phyloP scores from a whole-genome alignment of 1,140 invertebrate species.

The Lineus longissimus region DNA sequence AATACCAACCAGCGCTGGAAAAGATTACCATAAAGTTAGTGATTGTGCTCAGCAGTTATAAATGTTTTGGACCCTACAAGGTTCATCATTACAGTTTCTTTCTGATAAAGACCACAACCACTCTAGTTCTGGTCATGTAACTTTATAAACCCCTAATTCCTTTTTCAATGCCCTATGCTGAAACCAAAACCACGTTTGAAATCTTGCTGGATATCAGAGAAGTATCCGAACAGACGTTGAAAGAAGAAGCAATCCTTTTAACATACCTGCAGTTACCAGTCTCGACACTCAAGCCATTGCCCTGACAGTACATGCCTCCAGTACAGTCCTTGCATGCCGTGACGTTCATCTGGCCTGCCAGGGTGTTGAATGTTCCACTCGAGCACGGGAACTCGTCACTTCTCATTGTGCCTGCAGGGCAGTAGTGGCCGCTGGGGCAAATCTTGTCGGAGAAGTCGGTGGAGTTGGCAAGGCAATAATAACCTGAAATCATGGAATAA shows the following conservation, averaged over 20 bases:
- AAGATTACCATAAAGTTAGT: slow-evolving; percentile 3
- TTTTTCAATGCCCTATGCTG: too few species aligned
- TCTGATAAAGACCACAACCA: too few species aligned
- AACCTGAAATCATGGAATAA: slow-evolving; percentile 27
- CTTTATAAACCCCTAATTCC: too few species aligned
- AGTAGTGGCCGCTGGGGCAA: slow-evolving; percentile 45
- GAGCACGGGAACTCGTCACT: slow-evolving; percentile 31
- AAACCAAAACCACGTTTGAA: too few species aligned
- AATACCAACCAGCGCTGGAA: slow-evolving; percentile 42
- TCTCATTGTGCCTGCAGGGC: slow-evolving; percentile 33
- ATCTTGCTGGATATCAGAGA: too few species aligned
- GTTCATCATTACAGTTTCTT: too few species aligned
- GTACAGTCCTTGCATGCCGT: slow-evolving; percentile 39
- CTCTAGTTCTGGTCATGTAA: too few species aligned
- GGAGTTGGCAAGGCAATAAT: slow-evolving; percentile 42
- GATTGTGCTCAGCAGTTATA: too few species aligned
- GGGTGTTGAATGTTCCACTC: slow-evolving; percentile 40
- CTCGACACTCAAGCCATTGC: slow-evolving; percentile 29
- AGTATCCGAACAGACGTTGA: background rate
- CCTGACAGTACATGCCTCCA: slow-evolving; percentile 39
- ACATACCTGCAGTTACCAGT: slow-evolving; percentile 43
- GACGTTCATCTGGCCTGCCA: slow-evolving; percentile 23
- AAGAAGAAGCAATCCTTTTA: background rate
- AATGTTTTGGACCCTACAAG: too few species aligned
- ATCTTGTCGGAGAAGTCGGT: slow-evolving; percentile 36